Conservation (phyloP, 2,888 invertebrate genomes). For the Cheilosia impressa region DNA sequence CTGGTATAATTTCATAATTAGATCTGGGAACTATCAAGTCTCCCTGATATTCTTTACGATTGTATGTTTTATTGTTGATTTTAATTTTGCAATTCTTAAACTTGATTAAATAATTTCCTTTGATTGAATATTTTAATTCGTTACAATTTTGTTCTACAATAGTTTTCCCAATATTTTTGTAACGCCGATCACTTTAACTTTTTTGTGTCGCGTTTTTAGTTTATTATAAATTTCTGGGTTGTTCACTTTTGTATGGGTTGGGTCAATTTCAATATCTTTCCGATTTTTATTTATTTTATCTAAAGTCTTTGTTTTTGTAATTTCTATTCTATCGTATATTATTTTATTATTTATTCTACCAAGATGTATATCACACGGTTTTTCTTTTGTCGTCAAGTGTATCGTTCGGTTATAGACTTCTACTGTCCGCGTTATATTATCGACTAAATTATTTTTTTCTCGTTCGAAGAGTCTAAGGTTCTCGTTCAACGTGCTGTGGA, state of each 20-base stretch:
- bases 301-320: slow-evolving; percentile 4
- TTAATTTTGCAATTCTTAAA: slow-evolving; percentile 2
- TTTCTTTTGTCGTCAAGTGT: background rate
- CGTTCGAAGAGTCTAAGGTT: background rate
- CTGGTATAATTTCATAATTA: no score
- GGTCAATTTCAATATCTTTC: slow-evolving; percentile 3
- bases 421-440: background rate
- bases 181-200: background rate
- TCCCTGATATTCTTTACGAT: no score
- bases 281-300: background rate
- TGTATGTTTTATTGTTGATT: no score
- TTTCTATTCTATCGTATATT: slow-evolving; percentile 10
- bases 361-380: background rate
- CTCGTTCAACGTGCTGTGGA: background rate
- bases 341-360: background rate
- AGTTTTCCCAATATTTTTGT: slow-evolving; percentile 10
- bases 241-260: background rate
- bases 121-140: background rate
- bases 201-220: background rate
- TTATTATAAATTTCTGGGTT: background rate
- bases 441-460: slow-evolving; percentile 2
- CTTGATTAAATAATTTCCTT: background rate
- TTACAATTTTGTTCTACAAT: slow-evolving; percentile 2
- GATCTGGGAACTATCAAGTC: no score
- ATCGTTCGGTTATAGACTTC: slow-evolving; percentile 1